Evolutionary conservation across 2,113 vertebrate species (phyloP).

Genomic region (Silurus asotus): DNA sequence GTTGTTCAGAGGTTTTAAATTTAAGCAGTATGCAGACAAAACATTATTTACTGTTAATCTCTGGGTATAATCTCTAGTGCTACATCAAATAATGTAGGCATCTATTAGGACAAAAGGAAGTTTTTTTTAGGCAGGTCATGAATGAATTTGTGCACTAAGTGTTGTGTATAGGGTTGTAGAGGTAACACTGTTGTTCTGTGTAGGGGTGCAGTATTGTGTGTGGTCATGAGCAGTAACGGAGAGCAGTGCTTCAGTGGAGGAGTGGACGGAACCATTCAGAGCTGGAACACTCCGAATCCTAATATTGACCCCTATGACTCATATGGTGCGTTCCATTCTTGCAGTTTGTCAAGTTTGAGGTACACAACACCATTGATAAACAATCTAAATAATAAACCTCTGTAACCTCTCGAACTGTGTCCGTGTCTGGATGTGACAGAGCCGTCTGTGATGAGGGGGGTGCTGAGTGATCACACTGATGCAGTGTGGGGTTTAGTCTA

Average conservation of each 20-base stretch:
- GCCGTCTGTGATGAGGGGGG: constrained; percentile 86
- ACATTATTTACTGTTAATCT: not conserved
- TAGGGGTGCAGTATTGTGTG: constrained; percentile 93
- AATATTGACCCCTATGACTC: constrained; percentile 97
- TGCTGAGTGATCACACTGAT: constrained; percentile 87
- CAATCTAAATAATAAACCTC: too few species aligned
- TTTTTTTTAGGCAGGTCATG: not conserved
- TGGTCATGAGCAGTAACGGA: constrained; percentile 94
- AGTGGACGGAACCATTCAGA: constrained; percentile 89
- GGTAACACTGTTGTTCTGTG: not conserved
- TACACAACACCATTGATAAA: not conserved
- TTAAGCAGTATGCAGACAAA: not conserved
- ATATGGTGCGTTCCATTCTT: constrained; percentile 75
- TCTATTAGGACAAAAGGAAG: not conserved
- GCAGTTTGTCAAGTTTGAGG: not conserved
- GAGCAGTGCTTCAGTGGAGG: constrained; percentile 98
- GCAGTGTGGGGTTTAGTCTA: constrained; percentile 94
- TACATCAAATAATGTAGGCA: too few species aligned
- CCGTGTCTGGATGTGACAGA: constrained; percentile 69
- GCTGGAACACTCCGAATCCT: constrained; percentile 94
- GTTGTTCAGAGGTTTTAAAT: not conserved
- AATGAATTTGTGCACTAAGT: not conserved
- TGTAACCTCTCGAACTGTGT: not conserved
- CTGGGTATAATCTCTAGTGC: too few species aligned
- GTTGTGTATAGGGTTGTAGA: not conserved